phyloP scores from a whole-genome alignment of 2,888 invertebrate genomes.

The Melangyna quadrimaculata region DNA sequence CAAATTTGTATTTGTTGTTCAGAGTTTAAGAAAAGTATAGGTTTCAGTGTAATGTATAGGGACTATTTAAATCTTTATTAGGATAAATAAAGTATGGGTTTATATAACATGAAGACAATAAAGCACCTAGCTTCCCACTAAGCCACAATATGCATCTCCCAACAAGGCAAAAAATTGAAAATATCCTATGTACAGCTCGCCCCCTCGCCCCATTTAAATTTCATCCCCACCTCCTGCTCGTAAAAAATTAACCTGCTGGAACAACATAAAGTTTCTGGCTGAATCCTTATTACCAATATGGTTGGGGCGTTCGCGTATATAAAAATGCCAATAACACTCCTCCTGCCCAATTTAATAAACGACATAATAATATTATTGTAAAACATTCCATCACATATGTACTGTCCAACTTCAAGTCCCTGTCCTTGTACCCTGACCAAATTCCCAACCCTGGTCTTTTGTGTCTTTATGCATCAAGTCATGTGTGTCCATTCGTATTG shows the following conservation, averaged over 20 bases:
- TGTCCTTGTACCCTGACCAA: too few relatives aligned
- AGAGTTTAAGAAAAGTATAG: not conserved
- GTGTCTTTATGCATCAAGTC: slow-evolving; percentile 46
- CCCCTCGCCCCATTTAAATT: too few relatives aligned
- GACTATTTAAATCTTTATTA: too few relatives aligned
- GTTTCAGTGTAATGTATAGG: too few relatives aligned
- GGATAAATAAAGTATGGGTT: too few relatives aligned
- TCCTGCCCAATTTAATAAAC: slow-evolving; percentile 11
- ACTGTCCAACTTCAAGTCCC: not conserved
- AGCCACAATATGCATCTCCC: too few relatives aligned
- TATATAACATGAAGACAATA: too few relatives aligned
- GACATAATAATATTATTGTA: slow-evolving; percentile 51
- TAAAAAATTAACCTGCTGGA: too few relatives aligned
- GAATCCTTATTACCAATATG: not conserved
- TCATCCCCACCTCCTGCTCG: too few relatives aligned
- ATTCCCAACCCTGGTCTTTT: not conserved
- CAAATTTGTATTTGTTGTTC: not conserved
- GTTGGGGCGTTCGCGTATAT: not conserved
- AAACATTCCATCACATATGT: slow-evolving; percentile 40
- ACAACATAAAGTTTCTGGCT: not conserved
- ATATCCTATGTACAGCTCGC: too few relatives aligned
- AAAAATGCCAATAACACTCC: slow-evolving; percentile 1
- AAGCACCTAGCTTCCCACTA: too few relatives aligned
- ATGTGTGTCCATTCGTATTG: slow-evolving; percentile 63
- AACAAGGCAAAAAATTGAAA: too few relatives aligned